These are phyloP conservation scores for Sycophila texana DNA, from an alignment of 2,888 invertebrate genomes.

Conservation along the genomic window DNA sequence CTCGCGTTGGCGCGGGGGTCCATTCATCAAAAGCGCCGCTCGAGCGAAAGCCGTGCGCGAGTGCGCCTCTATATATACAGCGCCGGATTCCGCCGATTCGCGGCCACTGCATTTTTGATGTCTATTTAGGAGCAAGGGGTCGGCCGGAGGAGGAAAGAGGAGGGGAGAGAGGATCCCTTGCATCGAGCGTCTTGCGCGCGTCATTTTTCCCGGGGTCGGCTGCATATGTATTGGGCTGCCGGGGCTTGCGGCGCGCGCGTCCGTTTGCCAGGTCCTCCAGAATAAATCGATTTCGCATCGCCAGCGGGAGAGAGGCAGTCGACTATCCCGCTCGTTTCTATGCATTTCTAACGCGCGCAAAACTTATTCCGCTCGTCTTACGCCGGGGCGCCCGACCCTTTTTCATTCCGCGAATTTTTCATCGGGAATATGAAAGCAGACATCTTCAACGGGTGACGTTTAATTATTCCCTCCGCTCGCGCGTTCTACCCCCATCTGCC, in stretches of 20 bases:
- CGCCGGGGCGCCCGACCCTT: not conserved
- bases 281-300: slow-evolving; percentile 54
- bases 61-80: too few species aligned
- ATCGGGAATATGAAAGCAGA: slow-evolving; percentile 59
- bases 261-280: slow-evolving; percentile 46
- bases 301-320: not conserved
- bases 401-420: slow-evolving; percentile 53
- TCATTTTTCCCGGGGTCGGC: slow-evolving; percentile 26
- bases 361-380: slow-evolving; percentile 53
- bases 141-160: too few species aligned
- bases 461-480: slow-evolving; percentile 21
- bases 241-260: slow-evolving; percentile 18
- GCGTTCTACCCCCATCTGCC: too few species aligned
- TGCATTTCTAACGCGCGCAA: slow-evolving; percentile 51
- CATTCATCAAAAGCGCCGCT: not conserved
- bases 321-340: slow-evolving; percentile 31
- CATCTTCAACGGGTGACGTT: slow-evolving; percentile 21
- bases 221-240: slow-evolving; percentile 35
- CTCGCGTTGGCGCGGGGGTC: slow-evolving; percentile 39
- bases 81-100: not conserved
- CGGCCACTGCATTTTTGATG: slow-evolving; percentile 35
- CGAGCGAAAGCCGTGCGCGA: too few species aligned
- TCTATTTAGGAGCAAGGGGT: slow-evolving; percentile 32
- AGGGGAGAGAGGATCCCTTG: too few species aligned
- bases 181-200: slow-evolving; percentile 28